Conservation (phyloP, 1,140 invertebrate genomes). For the Aphaenogaster floridana region DNA sequence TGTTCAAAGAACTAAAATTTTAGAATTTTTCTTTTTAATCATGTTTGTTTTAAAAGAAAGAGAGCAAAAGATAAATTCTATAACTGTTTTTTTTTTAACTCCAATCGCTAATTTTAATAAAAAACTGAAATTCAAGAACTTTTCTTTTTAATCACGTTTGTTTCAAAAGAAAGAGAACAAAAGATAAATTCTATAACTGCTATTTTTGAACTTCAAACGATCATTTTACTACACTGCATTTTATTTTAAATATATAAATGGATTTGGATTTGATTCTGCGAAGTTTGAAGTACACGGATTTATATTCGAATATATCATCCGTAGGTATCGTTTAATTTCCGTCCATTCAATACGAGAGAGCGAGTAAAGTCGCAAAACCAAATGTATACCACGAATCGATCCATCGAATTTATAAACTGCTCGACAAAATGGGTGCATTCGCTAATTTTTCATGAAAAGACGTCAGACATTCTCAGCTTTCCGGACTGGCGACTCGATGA, state of each 20-base stretch:
- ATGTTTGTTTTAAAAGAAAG: neutral
- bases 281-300: constrained; percentile 45
- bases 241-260: constrained; percentile 12
- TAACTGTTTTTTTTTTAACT: neutral
- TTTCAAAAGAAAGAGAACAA: neutral
- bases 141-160: neutral
- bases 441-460: constrained; percentile 64
- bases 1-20: neutral
- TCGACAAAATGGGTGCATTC: constrained; percentile 57
- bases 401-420: constrained; percentile 47
- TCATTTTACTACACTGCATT: neutral
- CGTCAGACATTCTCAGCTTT: constrained; percentile 43
- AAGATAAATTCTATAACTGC: neutral
- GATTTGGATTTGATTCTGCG: neutral
- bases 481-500: constrained; percentile 52
- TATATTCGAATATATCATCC: constrained; percentile 54
- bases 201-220: neutral
- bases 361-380: constrained; percentile 7
- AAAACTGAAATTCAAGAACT: neutral
- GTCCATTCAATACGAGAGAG: constrained; percentile 21
- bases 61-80: neutral
- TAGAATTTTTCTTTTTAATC: neutral
- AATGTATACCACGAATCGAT: constrained; percentile 42
- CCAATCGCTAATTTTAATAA: neutral
- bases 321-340: constrained; percentile 58